Base-by-base conservation (phyloP, 2,113 vertebrate species). In the Willisornis vidua region DNA sequence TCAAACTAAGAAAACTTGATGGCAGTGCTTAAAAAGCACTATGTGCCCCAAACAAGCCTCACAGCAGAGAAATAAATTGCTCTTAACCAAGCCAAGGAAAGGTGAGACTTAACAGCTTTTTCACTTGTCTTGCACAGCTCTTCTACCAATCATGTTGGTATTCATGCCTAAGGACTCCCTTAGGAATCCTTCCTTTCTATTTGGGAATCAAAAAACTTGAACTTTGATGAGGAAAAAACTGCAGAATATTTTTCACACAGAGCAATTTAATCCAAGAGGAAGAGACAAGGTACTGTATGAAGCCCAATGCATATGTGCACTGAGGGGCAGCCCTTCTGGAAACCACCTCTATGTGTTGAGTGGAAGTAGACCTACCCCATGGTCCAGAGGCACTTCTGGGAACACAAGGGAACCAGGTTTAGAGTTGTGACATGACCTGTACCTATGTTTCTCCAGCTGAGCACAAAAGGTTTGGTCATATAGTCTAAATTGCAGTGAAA, bases 1-100 rank as follows among this genome's bases (percentile, higher is more conserved):
- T 96, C 81, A 83, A 94, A 93, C 82, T 91, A 91, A 94, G 93
- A 95, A 96, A 95, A 94, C 79, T 97, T 96, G 95, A 97, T 95
- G 87, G 93, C 82, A 62, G 73, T 87, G 61, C 90, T 96, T 97
- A 96, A 97, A 97, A 97, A 95, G 90, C 94, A 94, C 90, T 91
- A 68, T 96, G 87, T 85, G 94, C 79, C 90, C 89, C 96, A 96
- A 96, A 97, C 66, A 93, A 94, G 80, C 67, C 1, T 90, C 87
- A 85, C 33, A 68, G 90, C 72, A 77, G 87, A 96, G 76, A 95
- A 94, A 97, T 91, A 96, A 95, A 88, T 96, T 90, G 65, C 83
- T 91, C 76, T 96, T 96, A 95, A 88, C 88, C 81, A 91, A 92
- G 87, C 73, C 85, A 86, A 86, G 57, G 35, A 91, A 93, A 85